Evolutionary conservation across 2,888 invertebrate species (phyloP).

Genomic region (Tetragnatha montana): DNA sequence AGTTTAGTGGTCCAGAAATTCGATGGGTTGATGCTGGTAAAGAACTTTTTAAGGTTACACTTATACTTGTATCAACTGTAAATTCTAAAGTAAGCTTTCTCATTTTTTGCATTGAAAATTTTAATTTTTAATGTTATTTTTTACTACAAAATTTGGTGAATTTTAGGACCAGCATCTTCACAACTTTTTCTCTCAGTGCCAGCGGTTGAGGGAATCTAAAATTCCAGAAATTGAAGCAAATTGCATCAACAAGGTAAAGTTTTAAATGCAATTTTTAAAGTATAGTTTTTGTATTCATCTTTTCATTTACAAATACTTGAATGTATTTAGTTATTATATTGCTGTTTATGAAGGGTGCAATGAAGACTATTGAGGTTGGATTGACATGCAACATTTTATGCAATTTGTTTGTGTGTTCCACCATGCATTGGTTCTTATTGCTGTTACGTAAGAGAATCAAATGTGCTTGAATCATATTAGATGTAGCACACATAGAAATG

Average conservation of each 20-base stretch:
- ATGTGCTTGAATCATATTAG: no score
- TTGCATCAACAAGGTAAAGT: conserved; percentile 49
- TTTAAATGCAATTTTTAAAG: not conserved
- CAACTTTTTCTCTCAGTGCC: conserved; percentile 90
- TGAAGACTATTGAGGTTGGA: no score
- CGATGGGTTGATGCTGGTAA: conserved; percentile 95
- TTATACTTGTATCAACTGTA: conserved; percentile 92
- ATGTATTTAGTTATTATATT: no score
- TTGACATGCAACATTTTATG: no score
- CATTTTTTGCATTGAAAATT: not conserved
- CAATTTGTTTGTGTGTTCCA: no score
- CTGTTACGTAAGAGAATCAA: no score
- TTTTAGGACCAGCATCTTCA: conserved; percentile 87
- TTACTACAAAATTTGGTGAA: conserved; percentile 8
- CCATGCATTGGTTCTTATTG: no score
- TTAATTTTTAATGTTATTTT: not conserved
- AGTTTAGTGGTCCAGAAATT: conserved; percentile 91
- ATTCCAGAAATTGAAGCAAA: conserved; percentile 71
- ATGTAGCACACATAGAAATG: no score
- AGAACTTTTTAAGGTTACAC: conserved; percentile 88
- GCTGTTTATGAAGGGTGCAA: no score
- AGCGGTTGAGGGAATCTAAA: conserved; percentile 84
- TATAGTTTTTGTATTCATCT: not conserved
- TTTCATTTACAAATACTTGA: not conserved
- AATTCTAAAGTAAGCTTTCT: conserved; percentile 81